phyloP scores from a whole-genome alignment of 92 coral and sea anemone genomes.

The Epizoanthus fatuus region DNA sequence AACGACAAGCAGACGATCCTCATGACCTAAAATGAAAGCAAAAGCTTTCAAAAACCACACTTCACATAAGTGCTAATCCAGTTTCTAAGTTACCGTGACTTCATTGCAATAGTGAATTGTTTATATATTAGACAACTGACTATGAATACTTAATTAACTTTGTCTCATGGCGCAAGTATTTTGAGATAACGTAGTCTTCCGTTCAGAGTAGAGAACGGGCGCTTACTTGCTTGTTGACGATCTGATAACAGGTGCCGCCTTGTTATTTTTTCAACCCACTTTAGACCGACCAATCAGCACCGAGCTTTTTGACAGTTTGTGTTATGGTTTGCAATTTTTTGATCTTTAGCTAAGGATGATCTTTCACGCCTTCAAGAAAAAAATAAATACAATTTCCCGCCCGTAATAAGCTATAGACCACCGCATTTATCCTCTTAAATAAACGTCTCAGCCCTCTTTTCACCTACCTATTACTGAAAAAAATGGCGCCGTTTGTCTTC shows the following conservation, averaged over 20 bases:
- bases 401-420: background rate
- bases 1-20: conserved; percentile 98
- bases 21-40: conserved; percentile 95
- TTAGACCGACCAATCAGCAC: conserved; percentile 78
- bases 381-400: conserved; percentile 27
- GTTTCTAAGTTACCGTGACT: conserved; percentile 89
- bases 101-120: conserved; percentile 94
- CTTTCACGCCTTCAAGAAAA: conserved; percentile 33
- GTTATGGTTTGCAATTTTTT: conserved; percentile 77
- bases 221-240: conserved; percentile 76
- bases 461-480: background rate
- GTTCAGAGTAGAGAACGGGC: conserved; percentile 72
- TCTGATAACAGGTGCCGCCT: conserved; percentile 78
- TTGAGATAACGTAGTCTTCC: conserved; percentile 98
- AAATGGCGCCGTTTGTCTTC: background rate
- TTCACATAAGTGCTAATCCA: conserved; percentile 78
- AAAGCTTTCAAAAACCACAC: conserved; percentile 84
- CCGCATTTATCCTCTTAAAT: background rate
- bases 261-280: conserved; percentile 54
- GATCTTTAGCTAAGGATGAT: conserved; percentile 70
- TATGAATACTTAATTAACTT: conserved; percentile 93
- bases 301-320: conserved; percentile 56
- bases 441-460: background rate
- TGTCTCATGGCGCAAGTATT: conserved; percentile 97
- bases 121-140: conserved; percentile 97